Evolutionary conservation across 1,140 invertebrate species (phyloP).

Genomic region (Brachystomella parvula): DNA sequence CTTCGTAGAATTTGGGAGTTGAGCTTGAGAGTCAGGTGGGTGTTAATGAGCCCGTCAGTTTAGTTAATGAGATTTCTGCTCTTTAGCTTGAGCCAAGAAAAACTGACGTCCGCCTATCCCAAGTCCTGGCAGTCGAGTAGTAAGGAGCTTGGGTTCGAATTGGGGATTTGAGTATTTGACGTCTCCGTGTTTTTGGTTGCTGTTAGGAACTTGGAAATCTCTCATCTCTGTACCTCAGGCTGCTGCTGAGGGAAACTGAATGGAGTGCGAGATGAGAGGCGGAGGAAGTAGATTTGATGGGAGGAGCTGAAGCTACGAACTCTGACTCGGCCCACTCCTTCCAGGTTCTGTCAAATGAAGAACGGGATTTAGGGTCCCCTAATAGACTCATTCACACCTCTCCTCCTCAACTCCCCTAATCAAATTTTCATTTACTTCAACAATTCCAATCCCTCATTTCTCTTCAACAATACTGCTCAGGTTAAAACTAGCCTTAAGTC

Average conservation of each 20-base stretch:
- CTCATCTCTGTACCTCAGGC: background rate
- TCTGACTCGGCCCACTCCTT: background rate
- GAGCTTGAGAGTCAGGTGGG: slow-evolving; percentile 17
- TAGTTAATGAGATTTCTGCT: background rate
- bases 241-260: background rate
- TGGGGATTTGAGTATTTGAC: background rate
- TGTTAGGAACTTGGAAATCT: background rate
- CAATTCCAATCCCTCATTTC: too few relatives aligned
- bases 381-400: slow-evolving; percentile 37
- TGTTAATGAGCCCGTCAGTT: slow-evolving; percentile 23
- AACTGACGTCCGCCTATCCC: background rate
- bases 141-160: background rate
- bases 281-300: background rate
- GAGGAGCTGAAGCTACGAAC: background rate
- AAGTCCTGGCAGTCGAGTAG: background rate
- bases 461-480: too few relatives aligned
- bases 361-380: slow-evolving; percentile 9
- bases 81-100: background rate
- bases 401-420: background rate
- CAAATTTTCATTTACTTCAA: background rate
- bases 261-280: background rate
- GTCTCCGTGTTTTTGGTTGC: background rate
- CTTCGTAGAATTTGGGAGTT: background rate
- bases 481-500: background rate
- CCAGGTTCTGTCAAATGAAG: slow-evolving; percentile 4